Conservation (phyloP, 2,888 invertebrate genomes). For the Campoplex capitator region DNA sequence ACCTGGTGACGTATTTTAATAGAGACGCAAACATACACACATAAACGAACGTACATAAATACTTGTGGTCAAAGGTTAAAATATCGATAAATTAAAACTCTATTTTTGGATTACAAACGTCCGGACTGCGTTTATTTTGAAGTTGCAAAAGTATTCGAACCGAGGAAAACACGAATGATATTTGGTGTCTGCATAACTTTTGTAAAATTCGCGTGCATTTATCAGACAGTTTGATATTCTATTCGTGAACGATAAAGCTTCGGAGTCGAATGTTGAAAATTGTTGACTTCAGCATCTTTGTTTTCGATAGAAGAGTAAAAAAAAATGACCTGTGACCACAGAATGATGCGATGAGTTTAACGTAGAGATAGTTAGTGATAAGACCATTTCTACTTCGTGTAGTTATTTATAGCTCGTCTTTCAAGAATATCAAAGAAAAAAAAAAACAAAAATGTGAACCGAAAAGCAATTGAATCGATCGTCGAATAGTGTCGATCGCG, state of each 20-base stretch:
- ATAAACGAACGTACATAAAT: neutral
- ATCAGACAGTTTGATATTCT: neutral
- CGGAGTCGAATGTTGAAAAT: neutral
- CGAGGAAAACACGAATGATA: neutral
- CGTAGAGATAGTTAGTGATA: slow-evolving; percentile 1
- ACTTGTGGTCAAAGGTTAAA: slow-evolving; percentile 6
- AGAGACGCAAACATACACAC: neutral
- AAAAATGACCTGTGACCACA: slow-evolving; percentile 11
- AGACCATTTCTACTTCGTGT: slow-evolving; percentile 44
- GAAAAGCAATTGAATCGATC: slow-evolving; percentile 75
- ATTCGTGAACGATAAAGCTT: neutral
- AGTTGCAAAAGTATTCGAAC: neutral
- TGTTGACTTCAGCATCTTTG: neutral
- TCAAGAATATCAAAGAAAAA: slow-evolving; percentile 60
- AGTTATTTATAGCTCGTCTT: slow-evolving; percentile 54
- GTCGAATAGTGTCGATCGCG: slow-evolving; percentile 65
- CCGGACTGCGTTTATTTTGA: neutral
- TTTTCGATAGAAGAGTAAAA: neutral
- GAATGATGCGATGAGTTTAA: neutral
- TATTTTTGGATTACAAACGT: neutral
- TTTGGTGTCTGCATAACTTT: no score
- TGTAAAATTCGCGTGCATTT: neutral
- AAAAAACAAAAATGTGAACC: slow-evolving; percentile 41
- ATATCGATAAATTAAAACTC: neutral
- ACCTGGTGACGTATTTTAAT: slow-evolving; percentile 2